phyloP scores from a whole-genome alignment of 2,888 invertebrate genomes.

The Mythimna lalbum region DNA sequence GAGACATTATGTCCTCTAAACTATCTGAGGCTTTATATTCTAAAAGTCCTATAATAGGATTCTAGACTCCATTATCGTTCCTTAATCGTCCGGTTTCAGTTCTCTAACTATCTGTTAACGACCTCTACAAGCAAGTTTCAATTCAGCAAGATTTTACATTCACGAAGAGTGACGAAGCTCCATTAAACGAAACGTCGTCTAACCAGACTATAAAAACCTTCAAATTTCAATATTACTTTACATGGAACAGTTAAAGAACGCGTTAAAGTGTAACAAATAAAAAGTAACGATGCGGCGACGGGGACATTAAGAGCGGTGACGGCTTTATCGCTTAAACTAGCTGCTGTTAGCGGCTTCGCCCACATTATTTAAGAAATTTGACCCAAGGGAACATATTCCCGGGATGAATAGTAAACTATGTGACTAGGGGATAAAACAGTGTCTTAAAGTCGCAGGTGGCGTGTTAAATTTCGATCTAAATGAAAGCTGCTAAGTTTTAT shows the following conservation, averaged over 20 bases:
- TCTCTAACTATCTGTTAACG: background rate
- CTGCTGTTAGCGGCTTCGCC: no score
- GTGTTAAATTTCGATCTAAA: no score
- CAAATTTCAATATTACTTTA: slow-evolving; percentile 36
- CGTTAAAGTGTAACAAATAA: slow-evolving; percentile 42
- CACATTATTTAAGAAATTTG: no score
- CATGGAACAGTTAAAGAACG: slow-evolving; percentile 31
- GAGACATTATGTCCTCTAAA: no score
- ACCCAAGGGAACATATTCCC: no score
- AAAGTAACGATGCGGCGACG: slow-evolving; percentile 22
- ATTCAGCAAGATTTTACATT: slow-evolving; percentile 10
- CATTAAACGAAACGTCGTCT: slow-evolving; percentile 6
- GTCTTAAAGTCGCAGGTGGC: no score
- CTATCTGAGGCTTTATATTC: no score
- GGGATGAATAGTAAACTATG: no score
- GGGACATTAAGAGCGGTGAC: slow-evolving; percentile 6
- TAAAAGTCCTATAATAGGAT: no score
- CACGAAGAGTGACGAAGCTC: background rate
- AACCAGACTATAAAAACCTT: slow-evolving; percentile 40
- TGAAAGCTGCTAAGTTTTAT: no score
- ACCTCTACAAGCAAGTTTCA: background rate
- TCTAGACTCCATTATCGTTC: no score
- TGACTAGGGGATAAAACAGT: no score
- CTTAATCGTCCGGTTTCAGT: background rate
- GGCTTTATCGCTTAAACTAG: slow-evolving; percentile 10